Base-by-base conservation (phyloP, 2,888 invertebrate species). In the Lasioglossum leucozonium region DNA sequence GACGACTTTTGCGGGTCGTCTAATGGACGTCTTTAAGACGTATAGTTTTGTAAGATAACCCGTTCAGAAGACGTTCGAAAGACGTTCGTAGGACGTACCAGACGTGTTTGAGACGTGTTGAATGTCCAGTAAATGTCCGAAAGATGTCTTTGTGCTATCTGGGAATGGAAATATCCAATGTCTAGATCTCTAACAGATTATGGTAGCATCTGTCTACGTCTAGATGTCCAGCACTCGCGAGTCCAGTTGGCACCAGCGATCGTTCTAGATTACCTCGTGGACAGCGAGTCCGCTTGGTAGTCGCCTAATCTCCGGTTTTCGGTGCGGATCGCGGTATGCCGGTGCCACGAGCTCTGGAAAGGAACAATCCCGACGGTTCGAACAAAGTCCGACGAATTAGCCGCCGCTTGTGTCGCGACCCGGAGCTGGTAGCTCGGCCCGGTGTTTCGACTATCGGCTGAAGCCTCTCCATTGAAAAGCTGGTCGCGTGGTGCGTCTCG, bases 281-380 rank as follows among this genome's bases (percentile, higher is more conserved):
- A 16, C 8, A 16, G 2, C 0, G 65, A 16, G 75, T 37, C 18
- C 42, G 83, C 73, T 86, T 69, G 55, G 77, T n/a, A 82, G 81
- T 84, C 84, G 72, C 5, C 62, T 83, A 81, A 82, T 85, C 81
- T 76, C 82, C 72, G 71, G 78, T 84, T 73, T 80, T 81, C 79
- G 79, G 51, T 40, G 4, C 62, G 30, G 62, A 26, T 34, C 2
- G 18, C 65, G 4, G 5, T 30, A 65, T n/a, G 16, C 62, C 16
- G 26, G 30, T 55, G 62, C 18, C 47, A 18, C 18, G 47, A 18
- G 47, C 5, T 47, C 47, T 18, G 2, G 18, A 18, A 18, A 18
- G 47, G 30, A 30, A 11, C 26, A 62, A 18, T 16, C 13, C 8
- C 65, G 34, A 16, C 4, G 22, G 37, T 22, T 37, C 4, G 37